A percentile compares a stretch with the other conserved stretches of the same genome.
Conservation (phyloP, 2,797 vertebrate species). For the Helostoma temminkii region DNA sequence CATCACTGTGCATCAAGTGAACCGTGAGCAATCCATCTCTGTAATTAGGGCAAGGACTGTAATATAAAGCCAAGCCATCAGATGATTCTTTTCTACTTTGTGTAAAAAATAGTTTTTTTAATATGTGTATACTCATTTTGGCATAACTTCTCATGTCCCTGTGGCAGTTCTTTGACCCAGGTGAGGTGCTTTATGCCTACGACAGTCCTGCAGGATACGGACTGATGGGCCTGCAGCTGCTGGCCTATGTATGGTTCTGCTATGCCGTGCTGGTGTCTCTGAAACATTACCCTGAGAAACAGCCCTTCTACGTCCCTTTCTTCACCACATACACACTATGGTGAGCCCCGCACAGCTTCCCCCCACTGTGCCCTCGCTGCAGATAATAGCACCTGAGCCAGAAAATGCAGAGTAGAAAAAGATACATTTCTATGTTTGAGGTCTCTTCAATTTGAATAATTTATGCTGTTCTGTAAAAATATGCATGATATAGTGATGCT, state of each 20-base stretch:
- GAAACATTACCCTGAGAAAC: conserved; percentile 93
- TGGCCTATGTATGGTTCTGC: conserved; percentile 95
- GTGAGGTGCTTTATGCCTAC: conserved; percentile 92
- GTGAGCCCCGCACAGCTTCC: conserved; percentile 77
- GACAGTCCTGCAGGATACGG: conserved; percentile 94
- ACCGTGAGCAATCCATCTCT: conserved; percentile 44
- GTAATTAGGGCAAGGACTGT: conserved; percentile 45
- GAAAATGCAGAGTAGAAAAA: conserved; percentile 39
- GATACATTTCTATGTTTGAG: conserved; percentile 42
- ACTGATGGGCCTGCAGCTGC: conserved; percentile 91
- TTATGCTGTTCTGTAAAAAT: conserved; percentile 53
- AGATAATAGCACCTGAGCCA: conserved; percentile 32
- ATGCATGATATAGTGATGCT: conserved; percentile 40
- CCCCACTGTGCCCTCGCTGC: neutral
- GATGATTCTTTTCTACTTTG: conserved; percentile 16
- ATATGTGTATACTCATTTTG: conserved; percentile 7
- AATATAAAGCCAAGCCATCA: conserved; percentile 18
- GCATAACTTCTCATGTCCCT: conserved; percentile 14
- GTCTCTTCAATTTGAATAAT: conserved; percentile 66
- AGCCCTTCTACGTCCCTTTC: conserved; percentile 94
- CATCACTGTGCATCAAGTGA: conserved; percentile 41
- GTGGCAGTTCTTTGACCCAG: conserved; percentile 92
- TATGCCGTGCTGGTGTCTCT: conserved; percentile 92
- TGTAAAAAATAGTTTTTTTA: conserved; percentile 23
- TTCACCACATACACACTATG: conserved; percentile 94